Conservation (phyloP, 1,140 invertebrate genomes). For the Pectinophora gossypiella region DNA sequence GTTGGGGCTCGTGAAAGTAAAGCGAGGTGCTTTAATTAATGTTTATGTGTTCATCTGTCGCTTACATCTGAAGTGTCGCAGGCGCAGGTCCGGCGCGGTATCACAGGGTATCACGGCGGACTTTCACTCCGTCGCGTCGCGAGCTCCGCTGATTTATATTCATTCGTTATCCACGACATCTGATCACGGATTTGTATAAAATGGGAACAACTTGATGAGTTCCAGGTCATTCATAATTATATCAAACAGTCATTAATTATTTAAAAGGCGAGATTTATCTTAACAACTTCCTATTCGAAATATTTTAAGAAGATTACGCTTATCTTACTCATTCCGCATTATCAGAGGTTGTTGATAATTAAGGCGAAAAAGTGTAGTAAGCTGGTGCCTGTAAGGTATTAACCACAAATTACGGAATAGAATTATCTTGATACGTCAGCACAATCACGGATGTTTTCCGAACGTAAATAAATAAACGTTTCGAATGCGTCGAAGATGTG, state of each 20-base stretch:
- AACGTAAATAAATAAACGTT: constrained; percentile 2
- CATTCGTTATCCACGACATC: constrained; percentile 51
- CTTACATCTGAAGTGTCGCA: constrained; percentile 27
- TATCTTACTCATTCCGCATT: no score
- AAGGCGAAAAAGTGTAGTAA: no score
- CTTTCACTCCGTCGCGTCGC: constrained; percentile 54
- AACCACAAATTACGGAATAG: neutral
- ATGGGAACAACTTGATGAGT: no score
- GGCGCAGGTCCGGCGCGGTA: constrained; percentile 17
- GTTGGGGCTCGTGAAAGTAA: constrained; percentile 37
- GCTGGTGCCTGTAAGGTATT: no score
- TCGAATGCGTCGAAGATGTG: no score
- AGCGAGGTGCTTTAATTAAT: constrained; percentile 32
- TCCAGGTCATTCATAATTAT: no score
- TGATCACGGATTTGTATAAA: constrained; percentile 54
- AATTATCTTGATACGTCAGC: neutral
- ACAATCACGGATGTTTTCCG: neutral
- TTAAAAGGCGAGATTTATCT: no score
- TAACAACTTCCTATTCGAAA: no score
- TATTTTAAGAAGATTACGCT: no score
- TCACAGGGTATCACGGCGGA: constrained; percentile 35
- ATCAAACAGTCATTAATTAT: no score
- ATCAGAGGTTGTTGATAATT: no score
- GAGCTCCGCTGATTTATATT: constrained; percentile 56
- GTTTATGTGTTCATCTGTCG: constrained; percentile 32